Evolutionary conservation across 2,797 vertebrate species (phyloP).

Genomic region (Peromyscus attwateri): DNA sequence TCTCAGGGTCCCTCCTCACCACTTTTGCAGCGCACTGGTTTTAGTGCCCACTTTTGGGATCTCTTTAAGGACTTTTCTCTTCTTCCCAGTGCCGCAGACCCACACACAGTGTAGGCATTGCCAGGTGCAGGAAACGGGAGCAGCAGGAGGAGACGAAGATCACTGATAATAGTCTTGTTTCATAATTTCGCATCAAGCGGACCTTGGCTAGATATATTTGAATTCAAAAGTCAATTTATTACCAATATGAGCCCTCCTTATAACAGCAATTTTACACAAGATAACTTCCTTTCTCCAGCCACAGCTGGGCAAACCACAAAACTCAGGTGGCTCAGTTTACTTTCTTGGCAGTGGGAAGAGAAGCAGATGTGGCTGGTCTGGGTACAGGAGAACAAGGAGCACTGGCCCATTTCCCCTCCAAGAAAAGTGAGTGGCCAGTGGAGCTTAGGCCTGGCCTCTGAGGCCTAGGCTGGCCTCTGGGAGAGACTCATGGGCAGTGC

Average conservation of each 20-base stretch:
- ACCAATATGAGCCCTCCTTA: not conserved
- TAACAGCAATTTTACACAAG: slow-evolving; percentile 30
- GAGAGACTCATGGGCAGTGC: not conserved
- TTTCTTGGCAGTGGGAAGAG: slow-evolving; percentile 43
- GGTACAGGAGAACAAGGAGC: slow-evolving; percentile 4
- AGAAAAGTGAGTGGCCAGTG: not conserved
- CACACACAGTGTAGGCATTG: not conserved
- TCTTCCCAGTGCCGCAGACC: not conserved
- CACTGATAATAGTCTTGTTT: not conserved
- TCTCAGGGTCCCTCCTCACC: not conserved
- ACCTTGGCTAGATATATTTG: not conserved
- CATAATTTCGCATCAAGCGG: slow-evolving; percentile 16
- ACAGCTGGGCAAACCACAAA: not conserved
- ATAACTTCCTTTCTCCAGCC: not conserved
- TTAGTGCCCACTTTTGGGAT: not conserved
- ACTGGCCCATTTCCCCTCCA: not conserved
- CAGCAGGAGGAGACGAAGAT: not conserved
- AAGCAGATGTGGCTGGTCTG: not conserved
- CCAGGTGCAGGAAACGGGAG: not conserved
- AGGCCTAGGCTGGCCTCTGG: not conserved
- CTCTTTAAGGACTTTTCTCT: not conserved
- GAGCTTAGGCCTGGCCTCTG: not conserved
- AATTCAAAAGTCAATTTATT: slow-evolving; percentile 37
- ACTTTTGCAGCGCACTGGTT: not conserved
- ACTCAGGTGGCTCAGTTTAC: not conserved